phyloP scores from a whole-genome alignment of 2,113 vertebrate genomes.

The Colossoma macropomum region DNA sequence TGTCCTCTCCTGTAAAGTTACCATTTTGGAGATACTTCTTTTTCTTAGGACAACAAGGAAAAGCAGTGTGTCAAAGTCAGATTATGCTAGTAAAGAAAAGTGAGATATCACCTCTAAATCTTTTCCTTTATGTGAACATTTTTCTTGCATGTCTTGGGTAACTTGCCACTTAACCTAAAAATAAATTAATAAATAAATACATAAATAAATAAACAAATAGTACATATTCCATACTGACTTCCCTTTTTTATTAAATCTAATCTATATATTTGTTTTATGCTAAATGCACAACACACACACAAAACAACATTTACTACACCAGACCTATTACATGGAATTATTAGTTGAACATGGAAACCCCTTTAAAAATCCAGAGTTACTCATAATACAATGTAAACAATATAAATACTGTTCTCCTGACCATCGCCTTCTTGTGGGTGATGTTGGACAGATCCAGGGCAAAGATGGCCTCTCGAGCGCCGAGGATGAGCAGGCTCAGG shows the following conservation, averaged over 20 bases:
- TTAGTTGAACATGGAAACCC: slow-evolving; percentile 2
- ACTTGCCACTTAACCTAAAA: slow-evolving; percentile 76
- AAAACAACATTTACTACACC: neutral
- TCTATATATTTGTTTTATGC: too few species aligned
- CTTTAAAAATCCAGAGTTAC: neutral
- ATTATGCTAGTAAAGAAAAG: neutral
- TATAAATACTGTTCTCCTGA: slow-evolving; percentile 59
- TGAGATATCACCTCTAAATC: slow-evolving; percentile 64
- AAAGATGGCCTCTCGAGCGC: slow-evolving; percentile 78
- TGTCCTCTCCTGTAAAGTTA: too few species aligned
- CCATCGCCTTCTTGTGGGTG: slow-evolving; percentile 69
- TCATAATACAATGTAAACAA: too few species aligned
- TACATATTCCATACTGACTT: too few species aligned
- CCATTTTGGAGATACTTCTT: too few species aligned
- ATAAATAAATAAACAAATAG: too few species aligned
- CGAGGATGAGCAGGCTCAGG: slow-evolving; percentile 70
- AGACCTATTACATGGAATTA: neutral
- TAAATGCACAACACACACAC: too few species aligned
- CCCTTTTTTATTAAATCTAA: too few species aligned
- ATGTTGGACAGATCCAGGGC: slow-evolving; percentile 77
- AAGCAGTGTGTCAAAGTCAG: neutral
- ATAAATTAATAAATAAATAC: neutral
- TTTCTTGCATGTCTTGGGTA: slow-evolving; percentile 51
- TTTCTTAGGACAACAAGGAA: too few species aligned
- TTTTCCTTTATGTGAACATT: slow-evolving; percentile 76